Base-by-base conservation (phyloP, 1,140 invertebrate genomes). In the Drosophila nasuta region DNA sequence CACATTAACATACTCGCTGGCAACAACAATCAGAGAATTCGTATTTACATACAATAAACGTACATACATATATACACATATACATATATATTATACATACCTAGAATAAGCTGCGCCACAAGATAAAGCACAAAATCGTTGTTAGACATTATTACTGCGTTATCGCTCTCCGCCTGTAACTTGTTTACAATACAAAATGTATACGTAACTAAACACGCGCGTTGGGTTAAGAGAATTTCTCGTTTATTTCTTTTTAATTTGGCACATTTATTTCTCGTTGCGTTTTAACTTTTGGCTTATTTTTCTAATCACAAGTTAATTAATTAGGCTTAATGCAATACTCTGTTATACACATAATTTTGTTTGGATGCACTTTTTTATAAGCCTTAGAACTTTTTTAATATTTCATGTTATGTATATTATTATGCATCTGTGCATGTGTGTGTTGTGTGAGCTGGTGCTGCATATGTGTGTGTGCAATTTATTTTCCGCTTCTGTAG, bases 61-160 rank as follows among this genome's bases (percentile, higher is more conserved):
- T 25, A 4, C 20, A 25, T 25, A 25, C 3, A 4, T 25, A 25
- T 25, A 25, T 25, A 25, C 3, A 25, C 20, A 56, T 30, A 17
- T 30, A 52, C 43, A 52, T 30, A 45, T n/a, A 33, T 33, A 38
- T 38, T 38, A 66, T 82, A 87, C 85, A 76, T 85, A 89, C 85
- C 85, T 62, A 89, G 60, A 60, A 80, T 30, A 56, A 89, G 81
- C 78, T 89, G 85, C 72, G 66, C 64, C 75, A 75, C 79, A 65
- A 89, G 78, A 85, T 85, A 85, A 81, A 89, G 75, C 67, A 73
- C 56, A 67, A 71, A 66, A 59, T 79, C 69, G 81, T 81, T 77
- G 64, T 75, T 85, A 59, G 49, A 72, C 85, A 89, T 89, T 73
- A 46, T 77, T 75, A 64, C 51, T 68, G 71, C 43, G 74, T 85